Evolutionary conservation across 1,140 invertebrate genomes (phyloP).

Genomic region (Zaprionus nigranus): DNA sequence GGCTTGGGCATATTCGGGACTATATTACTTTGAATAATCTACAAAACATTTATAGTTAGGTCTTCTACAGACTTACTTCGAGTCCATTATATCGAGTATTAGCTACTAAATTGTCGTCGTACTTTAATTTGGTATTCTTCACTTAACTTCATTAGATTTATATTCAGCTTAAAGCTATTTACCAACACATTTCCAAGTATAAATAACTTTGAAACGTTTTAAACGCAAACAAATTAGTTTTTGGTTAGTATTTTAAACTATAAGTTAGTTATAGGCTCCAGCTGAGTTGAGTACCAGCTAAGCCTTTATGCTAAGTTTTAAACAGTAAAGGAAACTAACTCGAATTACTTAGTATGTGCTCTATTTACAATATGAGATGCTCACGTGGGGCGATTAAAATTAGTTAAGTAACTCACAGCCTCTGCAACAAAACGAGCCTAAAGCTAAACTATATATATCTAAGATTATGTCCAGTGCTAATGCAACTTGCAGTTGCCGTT

Average conservation of each 20-base stretch:
- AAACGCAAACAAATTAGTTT: constrained; percentile 10
- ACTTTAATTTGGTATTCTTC: constrained; percentile 14
- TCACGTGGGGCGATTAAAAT: constrained; percentile 24
- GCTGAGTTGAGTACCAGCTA: not conserved
- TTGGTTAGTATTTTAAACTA: constrained; percentile 3
- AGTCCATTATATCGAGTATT: not conserved
- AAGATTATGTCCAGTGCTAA: constrained; percentile 42
- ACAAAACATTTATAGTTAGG: not conserved
- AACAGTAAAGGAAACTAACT: not conserved
- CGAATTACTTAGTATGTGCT: constrained; percentile 6
- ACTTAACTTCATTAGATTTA: not conserved
- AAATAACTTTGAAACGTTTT: constrained; percentile 1
- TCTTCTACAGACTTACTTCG: not conserved
- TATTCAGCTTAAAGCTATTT: constrained; percentile 32
- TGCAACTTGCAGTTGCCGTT: constrained; percentile 83
- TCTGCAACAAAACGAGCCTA: constrained; percentile 65
- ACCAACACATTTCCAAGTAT: constrained; percentile 16
- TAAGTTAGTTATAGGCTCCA: not conserved
- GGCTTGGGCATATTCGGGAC: not conserved
- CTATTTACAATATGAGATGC: constrained; percentile 42
- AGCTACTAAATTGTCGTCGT: not conserved
- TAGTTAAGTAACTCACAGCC: constrained; percentile 77
- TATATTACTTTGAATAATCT: not conserved
- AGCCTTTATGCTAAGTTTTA: not conserved
- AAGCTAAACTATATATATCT: constrained; percentile 32